Evolutionary conservation across 2,113 vertebrate genomes (phyloP), one percentile per base, ranked within the genome.

Genomic region (Sorex fumeus): DNA sequence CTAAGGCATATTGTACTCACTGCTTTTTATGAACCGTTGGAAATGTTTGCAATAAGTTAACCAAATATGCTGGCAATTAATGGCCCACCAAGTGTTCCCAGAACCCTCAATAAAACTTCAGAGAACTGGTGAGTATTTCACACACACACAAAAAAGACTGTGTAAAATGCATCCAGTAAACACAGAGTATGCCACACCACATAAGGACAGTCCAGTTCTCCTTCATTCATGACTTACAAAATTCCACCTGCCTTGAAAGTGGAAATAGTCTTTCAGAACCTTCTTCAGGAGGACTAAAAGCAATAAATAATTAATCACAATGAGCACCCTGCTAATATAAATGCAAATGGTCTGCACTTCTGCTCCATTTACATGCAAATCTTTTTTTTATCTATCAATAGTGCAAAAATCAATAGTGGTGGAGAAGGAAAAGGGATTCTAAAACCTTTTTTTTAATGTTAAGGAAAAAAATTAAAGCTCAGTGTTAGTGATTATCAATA

Each of bases 301-400:
- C 15, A 87, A 87, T 93, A 95, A 93, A 95, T 96, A 95, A 95
- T 95, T 95, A 94, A 94, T 79, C 72, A 34, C 83, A 83, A 79
- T 87, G 79, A 94, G 86, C 34, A 81, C 45, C 34, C 45, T 86
- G 47, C 90, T 96, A 94, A 95, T 94, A 93, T 92, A 94, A 97
- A 93, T 96, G 95, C 87, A 96, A 95, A 94, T 77, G 34, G 53
- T 77, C 28, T 78, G 8, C 32, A 3, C 74, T 25, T 57, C 47
- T 88, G 75, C 27, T 90, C 30, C 3, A 96, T 97, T 96, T 95
- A 95, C 84, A 96, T 87, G 80, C 69, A 95, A 95, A 96, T 70
- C 36, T 84, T 79, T 92, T 53, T 86, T 87, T 50, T 93, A 93
- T 82, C 86, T 95, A 91, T 95, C 88, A 69, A 92, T 94, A 91